These are phyloP conservation scores for Aphelenchoides avenae DNA, from an alignment of 1,140 invertebrate species.

Conservation along the genomic window DNA sequence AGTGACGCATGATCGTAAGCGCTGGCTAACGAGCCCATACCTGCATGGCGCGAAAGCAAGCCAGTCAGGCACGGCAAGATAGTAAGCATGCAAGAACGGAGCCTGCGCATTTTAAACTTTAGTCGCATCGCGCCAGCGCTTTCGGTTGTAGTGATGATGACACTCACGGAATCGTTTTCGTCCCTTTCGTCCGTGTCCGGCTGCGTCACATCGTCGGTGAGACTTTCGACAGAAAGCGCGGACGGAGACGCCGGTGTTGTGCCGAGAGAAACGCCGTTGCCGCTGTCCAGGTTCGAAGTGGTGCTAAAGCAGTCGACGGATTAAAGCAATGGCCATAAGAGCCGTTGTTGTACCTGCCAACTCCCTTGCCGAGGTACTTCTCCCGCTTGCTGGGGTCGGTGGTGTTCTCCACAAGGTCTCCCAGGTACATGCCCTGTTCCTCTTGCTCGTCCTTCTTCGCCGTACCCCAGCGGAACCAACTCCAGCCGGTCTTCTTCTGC, in stretches of 20 bases:
- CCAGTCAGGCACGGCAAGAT: too few species aligned
- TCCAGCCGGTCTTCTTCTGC: constrained; percentile 27
- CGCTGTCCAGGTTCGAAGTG: constrained; percentile 41
- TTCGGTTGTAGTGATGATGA: too few species aligned
- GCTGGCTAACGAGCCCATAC: too few species aligned
- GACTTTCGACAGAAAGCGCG: constrained; percentile 27
- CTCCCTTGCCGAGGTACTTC: constrained; percentile 50
- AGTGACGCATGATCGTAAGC: too few species aligned
- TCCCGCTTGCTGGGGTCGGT: constrained; percentile 45
- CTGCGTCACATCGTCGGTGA: constrained; percentile 20
- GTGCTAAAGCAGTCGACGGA: background rate
- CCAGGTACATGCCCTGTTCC: constrained; percentile 77
- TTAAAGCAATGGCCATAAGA: background rate
- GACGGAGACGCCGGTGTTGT: constrained; percentile 39
- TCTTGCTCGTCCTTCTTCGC: constrained; percentile 51
- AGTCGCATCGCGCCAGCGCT: too few species aligned
- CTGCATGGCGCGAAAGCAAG: too few species aligned
- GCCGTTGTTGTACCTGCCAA: background rate
- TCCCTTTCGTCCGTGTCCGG: constrained; percentile 4
- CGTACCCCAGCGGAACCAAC: constrained; percentile 34
- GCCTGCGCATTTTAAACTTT: background rate
- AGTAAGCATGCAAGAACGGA: background rate
- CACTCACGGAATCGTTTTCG: too few species aligned
- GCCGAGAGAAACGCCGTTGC: constrained; percentile 35
- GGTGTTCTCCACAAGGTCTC: constrained; percentile 75